These are phyloP conservation scores for Argynnis bischoffii DNA, from an alignment of 2,888 invertebrate species.

Conservation along the genomic window DNA sequence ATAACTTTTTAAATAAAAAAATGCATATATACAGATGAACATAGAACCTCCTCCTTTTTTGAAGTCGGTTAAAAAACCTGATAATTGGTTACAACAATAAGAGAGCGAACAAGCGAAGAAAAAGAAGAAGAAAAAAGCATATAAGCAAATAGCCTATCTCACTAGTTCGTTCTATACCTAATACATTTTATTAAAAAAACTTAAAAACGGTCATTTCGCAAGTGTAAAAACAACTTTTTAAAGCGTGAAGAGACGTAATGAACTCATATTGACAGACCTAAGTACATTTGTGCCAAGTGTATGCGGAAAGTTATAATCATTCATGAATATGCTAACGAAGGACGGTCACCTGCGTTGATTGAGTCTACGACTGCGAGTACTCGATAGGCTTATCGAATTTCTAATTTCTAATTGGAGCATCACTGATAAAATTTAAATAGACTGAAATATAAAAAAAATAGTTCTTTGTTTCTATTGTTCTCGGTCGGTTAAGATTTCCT, in stretches of 20 bases:
- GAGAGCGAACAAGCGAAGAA: too few species aligned
- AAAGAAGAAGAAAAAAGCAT: too few species aligned
- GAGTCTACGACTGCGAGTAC: background rate
- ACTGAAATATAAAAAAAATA: background rate
- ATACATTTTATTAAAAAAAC: background rate
- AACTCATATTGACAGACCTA: constrained; percentile 15
- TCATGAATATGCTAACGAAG: constrained; percentile 40
- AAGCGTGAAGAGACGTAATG: background rate
- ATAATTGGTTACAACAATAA: too few species aligned
- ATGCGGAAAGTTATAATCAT: constrained; percentile 40
- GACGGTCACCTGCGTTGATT: constrained; percentile 22
- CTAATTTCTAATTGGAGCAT: background rate
- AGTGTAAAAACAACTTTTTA: constrained; percentile 1
- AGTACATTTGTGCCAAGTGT: constrained; percentile 31
- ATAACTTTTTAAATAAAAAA: too few species aligned
- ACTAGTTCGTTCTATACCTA: background rate
- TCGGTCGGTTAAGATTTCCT: too few species aligned
- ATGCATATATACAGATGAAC: too few species aligned
- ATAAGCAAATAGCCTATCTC: too few species aligned
- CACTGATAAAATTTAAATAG: background rate
- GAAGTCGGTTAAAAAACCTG: too few species aligned
- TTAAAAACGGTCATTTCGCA: background rate
- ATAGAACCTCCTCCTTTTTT: too few species aligned
- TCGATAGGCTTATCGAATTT: constrained; percentile 9
- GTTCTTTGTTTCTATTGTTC: background rate